phyloP scores from a whole-genome alignment of 2,888 invertebrate species.

The Lasius fuliginosus region DNA sequence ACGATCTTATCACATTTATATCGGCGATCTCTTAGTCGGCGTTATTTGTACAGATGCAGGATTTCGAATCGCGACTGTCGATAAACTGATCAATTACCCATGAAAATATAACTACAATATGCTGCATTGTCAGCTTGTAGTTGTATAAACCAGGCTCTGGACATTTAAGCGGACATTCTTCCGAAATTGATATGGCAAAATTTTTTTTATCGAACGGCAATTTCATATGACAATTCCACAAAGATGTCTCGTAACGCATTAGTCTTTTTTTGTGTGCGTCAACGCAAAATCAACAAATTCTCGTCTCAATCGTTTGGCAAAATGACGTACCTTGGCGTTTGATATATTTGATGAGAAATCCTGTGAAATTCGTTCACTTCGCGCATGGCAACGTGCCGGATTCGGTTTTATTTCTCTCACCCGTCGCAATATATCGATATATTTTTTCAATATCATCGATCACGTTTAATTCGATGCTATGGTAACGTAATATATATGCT shows the following conservation, averaged over 20 bases:
- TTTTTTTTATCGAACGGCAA: neutral
- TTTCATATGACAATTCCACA: neutral
- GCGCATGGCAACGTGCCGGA: neutral
- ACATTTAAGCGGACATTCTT: neutral
- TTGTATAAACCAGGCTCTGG: neutral
- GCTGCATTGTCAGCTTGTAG: conserved; percentile 1
- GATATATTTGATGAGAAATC: neutral
- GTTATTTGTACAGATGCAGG: conserved; percentile 49
- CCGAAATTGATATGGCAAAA: neutral
- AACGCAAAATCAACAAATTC: neutral
- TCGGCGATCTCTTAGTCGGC: conserved; percentile 13
- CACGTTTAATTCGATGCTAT: conserved; percentile 64
- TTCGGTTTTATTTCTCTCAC: neutral
- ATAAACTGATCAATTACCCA: neutral
- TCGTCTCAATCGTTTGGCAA: neutral
- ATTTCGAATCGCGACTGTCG: neutral
- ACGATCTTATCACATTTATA: conserved; percentile 52
- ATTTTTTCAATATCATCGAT: conserved; percentile 34
- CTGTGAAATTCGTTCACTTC: neutral
- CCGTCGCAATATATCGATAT: neutral
- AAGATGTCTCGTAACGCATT: neutral
- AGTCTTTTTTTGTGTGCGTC: neutral
- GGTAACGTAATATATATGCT: conserved; percentile 61
- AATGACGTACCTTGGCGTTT: neutral
- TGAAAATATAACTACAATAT: conserved; percentile 1